Evolutionary conservation across 2,888 invertebrate genomes (phyloP), one percentile per base, ranked within the genome.

Genomic region (Ernsta delagoae): DNA sequence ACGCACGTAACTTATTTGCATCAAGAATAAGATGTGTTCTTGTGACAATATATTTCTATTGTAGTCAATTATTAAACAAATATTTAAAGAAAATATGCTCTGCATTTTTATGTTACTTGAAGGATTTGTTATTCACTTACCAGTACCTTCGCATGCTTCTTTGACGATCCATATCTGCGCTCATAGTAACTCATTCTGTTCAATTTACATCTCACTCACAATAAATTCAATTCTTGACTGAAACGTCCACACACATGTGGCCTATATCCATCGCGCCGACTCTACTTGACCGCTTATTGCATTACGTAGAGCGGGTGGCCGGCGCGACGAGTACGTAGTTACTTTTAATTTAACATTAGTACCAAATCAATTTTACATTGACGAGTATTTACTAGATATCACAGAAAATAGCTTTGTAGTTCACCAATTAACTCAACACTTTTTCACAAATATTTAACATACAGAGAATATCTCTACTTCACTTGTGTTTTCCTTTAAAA

Each of bases 151-250:
- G 65, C 61, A n/a, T 70, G 71, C 60, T 72, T 77, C 59, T 72
- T 74, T 5, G 66, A 39, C 0, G 74, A 73, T 7, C 76, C 74
- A 65, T 79, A 75, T 66, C 73, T 78, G 0, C 66, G 74, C 65
- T 76, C 77, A 71, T 74, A 75, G 54, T 75, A 76, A 61, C 71
- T 77, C 24, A 43, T 57, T 45, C 69, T 69, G 60, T 73, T 72
- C 59, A 65, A 62, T 60, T 54, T 64, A 63, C 74, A 71, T 74
- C 48, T 48, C 34, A 57, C 57, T 62, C 64, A 60, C 65, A 64
- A 64, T 64, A 64, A 56, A 56, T 16, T 56, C 64, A 56, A 43
- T 64, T 64, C 64, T 56, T 56, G 54, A 64, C 64, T 64, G 64
- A 64, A 64, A 64, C 64, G 43, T 65, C 34, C n/a, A 36, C 48